phyloP scores from a whole-genome alignment of 2,888 invertebrate genomes.

The Hymenopus coronatus region DNA sequence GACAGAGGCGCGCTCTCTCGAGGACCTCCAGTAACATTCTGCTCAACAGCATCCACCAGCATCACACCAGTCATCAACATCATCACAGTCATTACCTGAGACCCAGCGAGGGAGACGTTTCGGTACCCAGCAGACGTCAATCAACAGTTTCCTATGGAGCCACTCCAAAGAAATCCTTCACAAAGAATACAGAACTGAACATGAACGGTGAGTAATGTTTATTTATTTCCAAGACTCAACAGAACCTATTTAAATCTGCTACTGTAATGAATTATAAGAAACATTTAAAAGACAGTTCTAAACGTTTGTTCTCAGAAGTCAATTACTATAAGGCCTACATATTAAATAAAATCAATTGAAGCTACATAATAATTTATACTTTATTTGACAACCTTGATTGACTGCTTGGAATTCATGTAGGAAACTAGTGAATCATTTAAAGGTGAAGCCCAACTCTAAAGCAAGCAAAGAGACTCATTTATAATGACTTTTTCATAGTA shows the following conservation, averaged over 20 bases:
- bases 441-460: too few relatives aligned
- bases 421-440: too few relatives aligned
- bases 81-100: constrained; percentile 60
- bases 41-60: constrained; percentile 79
- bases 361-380: too few relatives aligned
- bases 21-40: constrained; percentile 84
- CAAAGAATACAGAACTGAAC: constrained; percentile 65
- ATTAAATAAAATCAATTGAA: too few relatives aligned
- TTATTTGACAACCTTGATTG: too few relatives aligned
- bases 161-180: constrained; percentile 51
- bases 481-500: too few relatives aligned
- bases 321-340: too few relatives aligned
- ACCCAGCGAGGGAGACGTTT: constrained; percentile 58
- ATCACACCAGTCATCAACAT: constrained; percentile 67
- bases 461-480: too few relatives aligned
- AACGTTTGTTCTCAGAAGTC: too few relatives aligned
- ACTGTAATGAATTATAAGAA: too few relatives aligned
- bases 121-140: constrained; percentile 56
- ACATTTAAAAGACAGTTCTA: too few relatives aligned
- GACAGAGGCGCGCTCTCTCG: constrained; percentile 78
- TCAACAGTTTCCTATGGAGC: constrained; percentile 45
- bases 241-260: not conserved
- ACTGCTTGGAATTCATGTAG: too few relatives aligned
- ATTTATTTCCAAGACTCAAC: not conserved
- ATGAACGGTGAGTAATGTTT: constrained; percentile 60